A percentile compares a stretch with the other conserved stretches of the same genome.
Evolutionary conservation across 1,140 invertebrate species (phyloP).

Genomic region (Calosoma granatense): DNA sequence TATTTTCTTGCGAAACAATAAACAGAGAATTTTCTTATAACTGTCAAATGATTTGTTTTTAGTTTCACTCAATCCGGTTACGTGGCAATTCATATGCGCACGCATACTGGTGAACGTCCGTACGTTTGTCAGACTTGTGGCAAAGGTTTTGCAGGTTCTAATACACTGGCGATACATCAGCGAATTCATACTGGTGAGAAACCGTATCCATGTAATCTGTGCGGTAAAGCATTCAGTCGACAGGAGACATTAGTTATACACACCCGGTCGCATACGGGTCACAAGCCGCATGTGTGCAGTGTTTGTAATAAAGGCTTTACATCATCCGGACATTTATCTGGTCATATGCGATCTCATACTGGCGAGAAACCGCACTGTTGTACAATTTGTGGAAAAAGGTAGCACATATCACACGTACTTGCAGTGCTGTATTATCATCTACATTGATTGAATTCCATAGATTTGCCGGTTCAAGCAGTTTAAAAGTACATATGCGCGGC

Average conservation of each 20-base stretch:
- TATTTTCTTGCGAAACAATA: too few relatives aligned
- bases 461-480: constrained; percentile 31
- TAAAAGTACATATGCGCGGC: constrained; percentile 29
- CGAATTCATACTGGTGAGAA: constrained; percentile 39
- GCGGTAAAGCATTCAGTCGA: constrained; percentile 37
- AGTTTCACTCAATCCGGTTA: constrained; percentile 37
- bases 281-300: constrained; percentile 48
- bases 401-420: constrained; percentile 7
- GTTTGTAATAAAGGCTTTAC: constrained; percentile 47
- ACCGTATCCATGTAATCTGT: constrained; percentile 35
- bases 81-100: constrained; percentile 28
- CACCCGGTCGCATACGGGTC: constrained; percentile 49
- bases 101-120: constrained; percentile 21
- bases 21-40: too few relatives aligned
- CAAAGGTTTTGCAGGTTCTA: constrained; percentile 28
- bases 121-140: constrained; percentile 19
- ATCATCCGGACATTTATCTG: constrained; percentile 32
- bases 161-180: constrained; percentile 39
- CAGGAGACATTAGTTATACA: constrained; percentile 40
- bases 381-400: constrained; percentile 32
- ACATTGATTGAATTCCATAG: too few relatives aligned
- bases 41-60: too few relatives aligned
- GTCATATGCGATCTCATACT: constrained; percentile 35
- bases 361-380: constrained; percentile 37
- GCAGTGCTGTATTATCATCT: too few relatives aligned